phyloP scores from a whole-genome alignment of 1,140 invertebrate species.

The Brachionus calyciflorus region DNA sequence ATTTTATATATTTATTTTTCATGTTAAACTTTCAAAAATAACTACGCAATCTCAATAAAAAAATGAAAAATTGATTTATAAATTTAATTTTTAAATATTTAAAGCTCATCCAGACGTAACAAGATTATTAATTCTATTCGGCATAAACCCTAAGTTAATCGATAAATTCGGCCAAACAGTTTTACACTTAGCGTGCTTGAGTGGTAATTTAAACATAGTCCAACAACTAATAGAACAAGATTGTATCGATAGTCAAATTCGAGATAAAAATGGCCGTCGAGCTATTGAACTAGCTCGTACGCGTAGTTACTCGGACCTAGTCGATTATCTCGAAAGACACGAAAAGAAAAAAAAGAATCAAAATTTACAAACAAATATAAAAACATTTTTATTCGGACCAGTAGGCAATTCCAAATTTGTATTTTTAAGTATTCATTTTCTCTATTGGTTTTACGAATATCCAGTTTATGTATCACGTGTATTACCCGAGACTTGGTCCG shows the following conservation, averaged over 20 bases:
- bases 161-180: conserved; percentile 89
- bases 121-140: conserved; percentile 81
- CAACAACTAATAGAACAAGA: conserved; percentile 71
- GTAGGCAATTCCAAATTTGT: conserved; percentile 82
- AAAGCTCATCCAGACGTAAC: conserved; percentile 77
- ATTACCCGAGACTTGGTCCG: conserved; percentile 83
- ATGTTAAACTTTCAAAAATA: too few relatives aligned
- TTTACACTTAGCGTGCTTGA: conserved; percentile 84
- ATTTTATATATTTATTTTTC: too few relatives aligned
- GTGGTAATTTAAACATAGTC: conserved; percentile 78
- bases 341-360: conserved; percentile 71
- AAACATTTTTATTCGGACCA: conserved; percentile 78
- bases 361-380: neutral
- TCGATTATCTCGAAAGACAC: conserved; percentile 74
- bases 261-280: conserved; percentile 85
- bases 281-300: conserved; percentile 80
- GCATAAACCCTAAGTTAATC: conserved; percentile 78
- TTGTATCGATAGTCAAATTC: conserved; percentile 76
- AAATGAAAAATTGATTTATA: too few relatives aligned
- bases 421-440: conserved; percentile 77
- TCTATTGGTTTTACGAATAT: conserved; percentile 79
- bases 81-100: conserved; percentile 19
- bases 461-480: conserved; percentile 63
- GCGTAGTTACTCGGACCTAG: conserved; percentile 77
- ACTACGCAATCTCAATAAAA: too few relatives aligned